phyloP scores from a whole-genome alignment of 2,888 invertebrate species.

The Molanna angustata region DNA sequence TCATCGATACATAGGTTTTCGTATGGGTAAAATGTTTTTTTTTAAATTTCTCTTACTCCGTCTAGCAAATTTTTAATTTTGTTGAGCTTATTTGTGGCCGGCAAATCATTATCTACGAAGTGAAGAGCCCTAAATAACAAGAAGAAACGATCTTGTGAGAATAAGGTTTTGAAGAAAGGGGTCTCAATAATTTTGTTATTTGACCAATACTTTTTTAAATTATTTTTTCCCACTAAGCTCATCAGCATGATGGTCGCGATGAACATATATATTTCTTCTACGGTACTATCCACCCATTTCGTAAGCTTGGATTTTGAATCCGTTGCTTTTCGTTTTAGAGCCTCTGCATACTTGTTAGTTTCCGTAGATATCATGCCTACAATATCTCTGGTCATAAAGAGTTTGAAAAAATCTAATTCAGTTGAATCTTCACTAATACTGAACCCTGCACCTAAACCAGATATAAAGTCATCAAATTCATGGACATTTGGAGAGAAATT shows the following conservation, averaged over 20 bases:
- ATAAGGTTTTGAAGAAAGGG: neutral
- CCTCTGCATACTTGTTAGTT: conserved; percentile 6
- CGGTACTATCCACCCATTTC: neutral
- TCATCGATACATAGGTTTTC: conserved; percentile 6
- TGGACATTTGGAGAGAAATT: neutral
- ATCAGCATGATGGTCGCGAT: conserved; percentile 1
- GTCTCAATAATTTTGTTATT: conserved; percentile 2
- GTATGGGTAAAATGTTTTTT: conserved; percentile 1
- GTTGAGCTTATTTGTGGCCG: neutral
- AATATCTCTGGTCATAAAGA: neutral
- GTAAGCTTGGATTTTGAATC: conserved; percentile 4
- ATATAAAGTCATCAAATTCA: neutral
- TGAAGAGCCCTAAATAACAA: neutral
- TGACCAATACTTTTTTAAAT: conserved; percentile 3
- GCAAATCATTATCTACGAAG: neutral
- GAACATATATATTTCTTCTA: conserved; percentile 1
- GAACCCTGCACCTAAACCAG: neutral
- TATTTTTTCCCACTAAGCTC: conserved; percentile 1
- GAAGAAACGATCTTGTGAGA: conserved; percentile 7
- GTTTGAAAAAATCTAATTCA: conserved; percentile 3
- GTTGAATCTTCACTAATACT: neutral
- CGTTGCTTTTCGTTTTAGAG: neutral
- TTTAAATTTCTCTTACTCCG: neutral
- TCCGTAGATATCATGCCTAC: conserved; percentile 2
- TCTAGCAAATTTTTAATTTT: conserved; percentile 1